phyloP scores from a whole-genome alignment of 53 echinoderm and acorn worm genomes.

The Echinarachnius parma region DNA sequence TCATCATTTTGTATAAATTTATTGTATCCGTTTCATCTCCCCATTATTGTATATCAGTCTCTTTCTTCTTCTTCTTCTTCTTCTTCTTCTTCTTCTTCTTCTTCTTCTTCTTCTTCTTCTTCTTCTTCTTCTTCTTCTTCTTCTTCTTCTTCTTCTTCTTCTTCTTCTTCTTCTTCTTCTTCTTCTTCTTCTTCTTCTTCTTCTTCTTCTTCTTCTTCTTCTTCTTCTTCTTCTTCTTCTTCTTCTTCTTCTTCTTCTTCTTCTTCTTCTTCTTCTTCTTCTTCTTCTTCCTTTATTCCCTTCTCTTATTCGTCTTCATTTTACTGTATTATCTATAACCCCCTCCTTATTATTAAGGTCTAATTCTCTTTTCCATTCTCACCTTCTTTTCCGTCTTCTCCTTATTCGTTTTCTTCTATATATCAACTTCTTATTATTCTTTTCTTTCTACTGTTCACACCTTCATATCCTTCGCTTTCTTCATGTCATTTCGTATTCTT shows the following conservation, averaged over 20 bases:
- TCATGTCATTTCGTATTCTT: background rate
- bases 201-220: background rate
- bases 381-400: background rate
- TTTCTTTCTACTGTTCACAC: background rate
- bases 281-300: background rate
- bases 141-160: background rate
- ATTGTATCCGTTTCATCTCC: no score
- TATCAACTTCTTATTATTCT: background rate
- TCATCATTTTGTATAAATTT: no score
- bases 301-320: no score
- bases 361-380: background rate
- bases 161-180: background rate
- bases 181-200: background rate
- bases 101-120: background rate
- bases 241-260: constrained; percentile 1
- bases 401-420: background rate
- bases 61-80: background rate
- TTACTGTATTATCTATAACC: no score
- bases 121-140: background rate
- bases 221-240: constrained; percentile 1
- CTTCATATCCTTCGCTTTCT: background rate
- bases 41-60: background rate
- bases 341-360: no score
- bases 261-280: background rate
- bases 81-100: constrained; percentile 7